phyloP scores from a whole-genome alignment of 2,888 invertebrate genomes.

The Athalia cordata region DNA sequence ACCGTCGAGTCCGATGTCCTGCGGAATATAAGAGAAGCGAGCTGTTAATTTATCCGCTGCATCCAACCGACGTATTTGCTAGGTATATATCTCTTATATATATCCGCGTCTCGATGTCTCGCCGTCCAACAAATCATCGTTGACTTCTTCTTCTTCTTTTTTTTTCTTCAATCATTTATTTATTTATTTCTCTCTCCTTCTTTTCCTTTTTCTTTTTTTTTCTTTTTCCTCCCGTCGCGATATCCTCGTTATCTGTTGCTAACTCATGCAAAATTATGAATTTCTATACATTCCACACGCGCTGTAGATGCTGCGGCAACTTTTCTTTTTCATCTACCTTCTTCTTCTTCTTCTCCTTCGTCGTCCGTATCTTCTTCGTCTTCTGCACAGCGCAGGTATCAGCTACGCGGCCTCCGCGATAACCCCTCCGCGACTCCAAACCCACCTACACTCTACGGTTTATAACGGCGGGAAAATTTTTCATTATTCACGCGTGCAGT shows the following conservation, averaged over 20 bases:
- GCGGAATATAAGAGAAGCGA: too few relatives aligned
- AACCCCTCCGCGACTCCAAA: slow-evolving; percentile 55
- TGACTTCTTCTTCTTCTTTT: not conserved
- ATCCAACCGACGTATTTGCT: too few relatives aligned
- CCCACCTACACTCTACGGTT: not conserved
- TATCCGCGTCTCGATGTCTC: slow-evolving; percentile 6
- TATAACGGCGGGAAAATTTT: not conserved
- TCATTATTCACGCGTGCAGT: not conserved
- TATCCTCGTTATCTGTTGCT: slow-evolving; percentile 7
- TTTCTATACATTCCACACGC: not conserved
- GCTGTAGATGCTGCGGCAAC: too few relatives aligned
- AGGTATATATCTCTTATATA: not conserved
- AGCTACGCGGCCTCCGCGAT: slow-evolving; percentile 62
- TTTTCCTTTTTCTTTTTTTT: too few relatives aligned
- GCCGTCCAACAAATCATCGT: slow-evolving; percentile 33
- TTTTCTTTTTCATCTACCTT: not conserved
- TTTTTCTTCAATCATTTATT: too few relatives aligned
- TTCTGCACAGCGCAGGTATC: slow-evolving; percentile 49
- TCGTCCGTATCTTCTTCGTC: not conserved
- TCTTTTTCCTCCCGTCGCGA: not conserved
- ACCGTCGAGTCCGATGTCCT: too few relatives aligned
- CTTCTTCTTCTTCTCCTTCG: not conserved
- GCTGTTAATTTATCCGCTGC: too few relatives aligned
- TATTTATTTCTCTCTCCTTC: too few relatives aligned
- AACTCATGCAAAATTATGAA: slow-evolving; percentile 23